Evolutionary conservation across 1,140 invertebrate species (phyloP), one percentile per base, ranked within the genome.

Genomic region (Heliconius melpomene): DNA sequence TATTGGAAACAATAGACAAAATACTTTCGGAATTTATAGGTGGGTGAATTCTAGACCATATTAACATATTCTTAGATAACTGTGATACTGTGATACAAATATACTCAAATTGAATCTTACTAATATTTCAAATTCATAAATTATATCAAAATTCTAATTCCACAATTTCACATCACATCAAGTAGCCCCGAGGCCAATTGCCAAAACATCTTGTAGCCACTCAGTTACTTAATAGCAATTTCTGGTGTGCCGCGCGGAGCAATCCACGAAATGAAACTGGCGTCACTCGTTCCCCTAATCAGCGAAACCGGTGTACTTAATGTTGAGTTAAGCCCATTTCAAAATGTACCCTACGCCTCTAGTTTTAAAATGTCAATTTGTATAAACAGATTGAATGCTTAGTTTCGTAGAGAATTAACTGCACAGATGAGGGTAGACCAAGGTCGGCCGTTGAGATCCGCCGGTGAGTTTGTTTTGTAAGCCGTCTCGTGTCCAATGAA

Each of bases 361-460:
- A 54, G 32, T 29, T 77, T 85, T 86, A 76, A 57, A 72, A 73
- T 72, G 32, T 57, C 16, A 32, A 52, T 82, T 74, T 66, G 72
- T 77, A 38, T 60, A 66, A 71, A 26, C 40, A 32, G 29, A 74
- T 50, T 57, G 52, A 57, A 81, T 81, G n/a, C 77, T 79, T 79
- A 79, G 66, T 29, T 78, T 78, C 32, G 70, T 74, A 36, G 78
- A 60, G 57, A 70, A 74, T 77, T 26, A 77, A 77, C 66, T 57
- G 36, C 50, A 79, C 75, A 74, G 81, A 84, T 81, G 87, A 90
- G 90, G 91, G 90, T 85, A 87, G 90, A 74, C 87, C 91, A 93
- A 93, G 91, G 91, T 88, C 91, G 85, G 79, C 77, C 82, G 89
- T 89, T 92, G 90, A 77, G 84, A 91, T 87, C 88, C 87, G 87